Conservation (phyloP, 2,888 invertebrate species). For the Sturmia bella region DNA sequence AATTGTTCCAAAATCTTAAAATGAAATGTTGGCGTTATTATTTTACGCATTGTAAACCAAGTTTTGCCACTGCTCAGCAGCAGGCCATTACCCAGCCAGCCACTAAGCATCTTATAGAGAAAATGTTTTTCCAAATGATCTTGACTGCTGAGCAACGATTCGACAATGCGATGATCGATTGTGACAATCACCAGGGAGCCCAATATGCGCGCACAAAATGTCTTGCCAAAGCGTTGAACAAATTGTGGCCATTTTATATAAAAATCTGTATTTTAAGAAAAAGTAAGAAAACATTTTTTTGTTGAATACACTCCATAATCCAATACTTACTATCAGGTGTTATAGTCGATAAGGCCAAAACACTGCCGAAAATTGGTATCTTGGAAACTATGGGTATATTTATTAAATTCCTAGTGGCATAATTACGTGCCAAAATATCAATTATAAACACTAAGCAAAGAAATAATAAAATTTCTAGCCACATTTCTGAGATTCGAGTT, state of each 20-base stretch:
- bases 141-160: conserved; percentile 75
- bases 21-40: conserved; percentile 90
- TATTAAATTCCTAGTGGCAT: conserved; percentile 43
- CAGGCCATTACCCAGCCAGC: conserved; percentile 79
- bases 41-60: conserved; percentile 87
- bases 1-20: conserved; percentile 90
- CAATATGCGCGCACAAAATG: conserved; percentile 66
- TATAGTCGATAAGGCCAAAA: conserved; percentile 74
- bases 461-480: conserved; percentile 54
- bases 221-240: conserved; percentile 66
- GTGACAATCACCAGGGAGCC: conserved; percentile 74
- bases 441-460: conserved; percentile 28
- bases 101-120: conserved; percentile 75
- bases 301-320: no score
- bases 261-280: conserved; percentile 54
- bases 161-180: conserved; percentile 75
- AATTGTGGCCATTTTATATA: conserved; percentile 68
- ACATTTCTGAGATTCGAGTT: not conserved
- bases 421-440: conserved; percentile 46
- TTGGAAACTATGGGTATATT: conserved; percentile 75
- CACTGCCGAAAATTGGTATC: conserved; percentile 77
- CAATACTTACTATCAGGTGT: conserved; percentile 76
- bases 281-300: not conserved
- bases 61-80: conserved; percentile 79
- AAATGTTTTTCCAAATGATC: conserved; percentile 76